Conservation (phyloP, 2,888 invertebrate genomes). For the Nephrotoma flavescens region DNA sequence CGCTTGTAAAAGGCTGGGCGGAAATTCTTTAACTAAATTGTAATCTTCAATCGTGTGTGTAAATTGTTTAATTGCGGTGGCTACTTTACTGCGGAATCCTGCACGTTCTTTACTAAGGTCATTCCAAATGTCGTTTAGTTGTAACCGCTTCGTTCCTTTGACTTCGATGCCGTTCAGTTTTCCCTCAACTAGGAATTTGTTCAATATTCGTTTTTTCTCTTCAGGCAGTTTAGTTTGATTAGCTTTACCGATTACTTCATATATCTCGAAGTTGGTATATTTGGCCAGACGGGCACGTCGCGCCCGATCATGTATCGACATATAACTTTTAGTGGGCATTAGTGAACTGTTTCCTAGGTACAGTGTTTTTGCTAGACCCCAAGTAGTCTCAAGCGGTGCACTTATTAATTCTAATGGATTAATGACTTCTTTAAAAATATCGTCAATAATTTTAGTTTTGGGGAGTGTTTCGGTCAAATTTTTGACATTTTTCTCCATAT, state of each 20-base stretch:
- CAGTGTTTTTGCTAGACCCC: slow-evolving; percentile 75
- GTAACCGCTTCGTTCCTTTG: slow-evolving; percentile 34
- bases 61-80: slow-evolving; percentile 49
- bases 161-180: slow-evolving; percentile 68
- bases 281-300: slow-evolving; percentile 56
- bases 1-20: slow-evolving; percentile 46
- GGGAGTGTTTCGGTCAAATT: slow-evolving; percentile 45
- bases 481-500: slow-evolving; percentile 62
- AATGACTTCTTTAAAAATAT: slow-evolving; percentile 54
- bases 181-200: slow-evolving; percentile 69
- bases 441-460: slow-evolving; percentile 31
- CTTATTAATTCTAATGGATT: slow-evolving; percentile 59
- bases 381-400: slow-evolving; percentile 62
- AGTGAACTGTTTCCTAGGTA: slow-evolving; percentile 64
- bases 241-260: slow-evolving; percentile 39
- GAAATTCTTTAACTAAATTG: slow-evolving; percentile 55
- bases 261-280: slow-evolving; percentile 55
- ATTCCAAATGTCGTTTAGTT: slow-evolving; percentile 38
- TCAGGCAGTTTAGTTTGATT: slow-evolving; percentile 29
- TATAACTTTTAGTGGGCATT: slow-evolving; percentile 65
- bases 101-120: slow-evolving; percentile 42
- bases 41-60: slow-evolving; percentile 50
- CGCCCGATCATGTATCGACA: slow-evolving; percentile 67
- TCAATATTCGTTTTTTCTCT: slow-evolving; percentile 54
- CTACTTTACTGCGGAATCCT: slow-evolving; percentile 51